Evolutionary conservation across 2,113 vertebrate genomes (phyloP).

Genomic region (Eptesicus fuscus): DNA sequence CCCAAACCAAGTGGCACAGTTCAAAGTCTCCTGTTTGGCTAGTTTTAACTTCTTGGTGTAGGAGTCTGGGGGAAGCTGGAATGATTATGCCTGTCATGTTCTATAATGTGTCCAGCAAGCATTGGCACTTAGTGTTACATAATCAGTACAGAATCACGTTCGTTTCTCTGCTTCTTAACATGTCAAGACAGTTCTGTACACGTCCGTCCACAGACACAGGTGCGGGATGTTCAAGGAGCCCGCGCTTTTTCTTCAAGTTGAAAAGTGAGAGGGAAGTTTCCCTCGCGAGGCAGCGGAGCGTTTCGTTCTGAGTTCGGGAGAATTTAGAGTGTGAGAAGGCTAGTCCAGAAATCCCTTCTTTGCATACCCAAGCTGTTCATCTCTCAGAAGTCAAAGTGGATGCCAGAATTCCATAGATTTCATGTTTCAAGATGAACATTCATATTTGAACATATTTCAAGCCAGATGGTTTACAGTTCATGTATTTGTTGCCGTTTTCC

Average conservation of each 20-base stretch:
- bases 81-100: neutral
- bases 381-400: slow-evolving; percentile 76
- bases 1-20: neutral
- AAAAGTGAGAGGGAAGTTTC: slow-evolving; percentile 34
- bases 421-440: slow-evolving; percentile 76
- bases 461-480: slow-evolving; percentile 80
- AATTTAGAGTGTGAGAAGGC: slow-evolving; percentile 62
- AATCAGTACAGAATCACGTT: neutral
- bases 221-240: neutral
- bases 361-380: slow-evolving; percentile 75
- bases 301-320: slow-evolving; percentile 35
- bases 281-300: slow-evolving; percentile 14
- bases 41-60: neutral
- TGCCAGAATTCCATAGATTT: slow-evolving; percentile 78
- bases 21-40: neutral
- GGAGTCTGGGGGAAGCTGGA: neutral
- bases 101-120: neutral
- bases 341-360: slow-evolving; percentile 69
- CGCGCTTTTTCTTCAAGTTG: neutral
- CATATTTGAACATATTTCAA: slow-evolving; percentile 77
- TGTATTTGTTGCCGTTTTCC: slow-evolving; percentile 78
- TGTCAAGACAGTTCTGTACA: neutral
- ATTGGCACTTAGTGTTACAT: neutral
- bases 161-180: neutral
- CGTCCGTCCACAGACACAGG: neutral